These are phyloP conservation scores for Leptodactylus fallax DNA, from an alignment of 2,797 vertebrate species.

Conservation along the genomic window DNA sequence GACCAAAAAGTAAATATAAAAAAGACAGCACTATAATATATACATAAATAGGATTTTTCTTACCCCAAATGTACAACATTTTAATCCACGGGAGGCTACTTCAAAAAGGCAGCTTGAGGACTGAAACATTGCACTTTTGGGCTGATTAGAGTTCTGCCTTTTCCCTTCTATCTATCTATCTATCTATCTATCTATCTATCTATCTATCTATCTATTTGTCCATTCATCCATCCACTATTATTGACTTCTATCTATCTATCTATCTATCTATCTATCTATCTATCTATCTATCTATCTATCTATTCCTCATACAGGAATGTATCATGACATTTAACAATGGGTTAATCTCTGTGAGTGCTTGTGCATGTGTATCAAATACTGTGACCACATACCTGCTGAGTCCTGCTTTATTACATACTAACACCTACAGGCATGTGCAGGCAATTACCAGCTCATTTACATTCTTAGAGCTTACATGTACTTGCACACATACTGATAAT, in stretches of 20 bases:
- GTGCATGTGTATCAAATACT: not conserved
- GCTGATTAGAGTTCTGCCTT: no score
- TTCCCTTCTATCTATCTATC: constrained; percentile 2
- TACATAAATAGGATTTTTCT: no score
- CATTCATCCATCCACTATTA: no score
- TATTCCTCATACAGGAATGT: not conserved
- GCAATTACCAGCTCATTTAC: not conserved
- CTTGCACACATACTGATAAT: not conserved
- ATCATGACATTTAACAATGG: not conserved
- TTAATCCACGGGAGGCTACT: no score
- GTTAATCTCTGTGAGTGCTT: constrained; percentile 5
- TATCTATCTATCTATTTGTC: no score
- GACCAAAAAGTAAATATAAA: no score
- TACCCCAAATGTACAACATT: no score
- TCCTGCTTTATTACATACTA: not conserved
- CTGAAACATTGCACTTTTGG: no score
- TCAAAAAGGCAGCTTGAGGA: no score
- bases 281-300: not conserved
- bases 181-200: not conserved
- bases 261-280: no score
- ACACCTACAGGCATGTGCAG: not conserved
- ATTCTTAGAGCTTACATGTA: not conserved
- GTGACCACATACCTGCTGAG: not conserved
- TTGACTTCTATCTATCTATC: no score
- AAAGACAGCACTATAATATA: no score